Evolutionary conservation across 2,888 invertebrate species (phyloP), one percentile per base, ranked within the genome.

Genomic region (Caenorhabditis sinica): DNA sequence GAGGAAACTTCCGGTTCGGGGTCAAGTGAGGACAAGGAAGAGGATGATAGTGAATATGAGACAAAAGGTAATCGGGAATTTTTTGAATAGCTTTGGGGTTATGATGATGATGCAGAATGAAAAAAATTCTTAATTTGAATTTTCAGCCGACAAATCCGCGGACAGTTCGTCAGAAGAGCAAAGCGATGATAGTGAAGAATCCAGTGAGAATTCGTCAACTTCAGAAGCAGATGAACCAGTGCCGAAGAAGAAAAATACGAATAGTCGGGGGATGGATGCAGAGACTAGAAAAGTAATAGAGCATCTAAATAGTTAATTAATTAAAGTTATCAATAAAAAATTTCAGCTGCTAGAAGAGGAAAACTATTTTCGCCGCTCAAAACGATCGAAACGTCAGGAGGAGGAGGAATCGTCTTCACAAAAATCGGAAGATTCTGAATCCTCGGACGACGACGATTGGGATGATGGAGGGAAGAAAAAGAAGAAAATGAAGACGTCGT

Each of bases 311-410:
- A 20, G 9, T 13, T 2, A 56, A 25, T 13, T 28, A 15, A 28
- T 28, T 56, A 40, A 11, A 40, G n/a, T 11, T 11, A 40, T 56
- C 15, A 15, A 11, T 13, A 53, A 53, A 25, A 25, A 28, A 8
- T 63, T 72, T 84, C 76, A 88, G 86, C 58, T 90, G 3, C 84
- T 90, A 4, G 88, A 90, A 63, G 81, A 87, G 17, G 89, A 88
- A 25, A 89, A 90, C 79, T 88, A 83, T 28, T 72, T 90, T 30
- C 83, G 90, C 13, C 86, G 90, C 4, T 89, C 89, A 1, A 74
- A 83, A 25, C 80, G 90, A n/a, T 49, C 83, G 13, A 83, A 73
- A 53, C 71, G 53, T 28, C 66, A 49, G n/a, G 76, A 81, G 5
- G 53, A 49, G 28, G 76, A 81, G 1, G 53, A 49, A 28, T 68